Conservation (phyloP, 2,888 invertebrate genomes). For the Dicyrtomina minuta region DNA sequence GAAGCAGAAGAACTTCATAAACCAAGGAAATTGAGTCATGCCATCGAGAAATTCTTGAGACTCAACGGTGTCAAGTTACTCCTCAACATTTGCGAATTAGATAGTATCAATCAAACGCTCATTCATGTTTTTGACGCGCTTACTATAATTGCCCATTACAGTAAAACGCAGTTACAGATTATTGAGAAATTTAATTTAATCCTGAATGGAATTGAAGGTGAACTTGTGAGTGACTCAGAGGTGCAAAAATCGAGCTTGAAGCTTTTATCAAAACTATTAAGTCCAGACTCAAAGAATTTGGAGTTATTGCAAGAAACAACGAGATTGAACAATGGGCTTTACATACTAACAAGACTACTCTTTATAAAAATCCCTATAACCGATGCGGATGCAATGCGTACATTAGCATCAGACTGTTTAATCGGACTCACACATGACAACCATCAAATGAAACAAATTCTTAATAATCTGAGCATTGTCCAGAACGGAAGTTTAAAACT, state of each 20-base stretch:
- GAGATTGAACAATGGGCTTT: slow-evolving; percentile 91
- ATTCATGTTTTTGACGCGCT: slow-evolving; percentile 28
- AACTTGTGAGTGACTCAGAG: slow-evolving; percentile 74
- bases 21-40: slow-evolving; percentile 18
- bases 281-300: slow-evolving; percentile 33
- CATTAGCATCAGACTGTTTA: slow-evolving; percentile 87
- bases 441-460: slow-evolving; percentile 62
- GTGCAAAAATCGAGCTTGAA: slow-evolving; percentile 38
- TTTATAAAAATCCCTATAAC: slow-evolving; percentile 42
- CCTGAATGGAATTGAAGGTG: slow-evolving; percentile 84
- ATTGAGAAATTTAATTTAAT: slow-evolving; percentile 65
- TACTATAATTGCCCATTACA: slow-evolving; percentile 22
- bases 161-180: slow-evolving; percentile 26
- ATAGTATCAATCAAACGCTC: slow-evolving; percentile 22
- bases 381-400: slow-evolving; percentile 92
- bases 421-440: slow-evolving; percentile 89
- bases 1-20: slow-evolving; percentile 26
- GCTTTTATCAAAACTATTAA: slow-evolving; percentile 22
- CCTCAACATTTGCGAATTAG: slow-evolving; percentile 25
- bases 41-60: slow-evolving; percentile 26
- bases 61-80: slow-evolving; percentile 29
- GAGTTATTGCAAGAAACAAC: slow-evolving; percentile 68
- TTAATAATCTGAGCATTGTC: slow-evolving; percentile 30
- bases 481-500: slow-evolving; percentile 30
- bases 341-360: slow-evolving; percentile 63